Evolutionary conservation across 2,888 invertebrate species (phyloP), one percentile per base, ranked within the genome.

Genomic region (Gastrophysa polygoni): DNA sequence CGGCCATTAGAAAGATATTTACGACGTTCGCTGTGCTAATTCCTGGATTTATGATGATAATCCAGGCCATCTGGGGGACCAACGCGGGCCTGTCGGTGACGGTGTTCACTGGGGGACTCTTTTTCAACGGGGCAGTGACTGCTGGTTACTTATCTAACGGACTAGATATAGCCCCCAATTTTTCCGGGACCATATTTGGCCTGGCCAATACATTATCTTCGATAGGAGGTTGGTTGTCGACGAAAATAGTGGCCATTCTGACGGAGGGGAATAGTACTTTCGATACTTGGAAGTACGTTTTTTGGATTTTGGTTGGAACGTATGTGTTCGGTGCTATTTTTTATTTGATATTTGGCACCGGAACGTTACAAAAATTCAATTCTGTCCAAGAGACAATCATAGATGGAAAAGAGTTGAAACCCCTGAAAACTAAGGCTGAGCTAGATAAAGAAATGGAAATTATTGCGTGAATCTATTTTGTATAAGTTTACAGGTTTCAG

Each of bases 151-250:
- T 93, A 24, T 91, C 93, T 66, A 94, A 94, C 76, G 93, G 92
- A 10, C 83, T 95, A 20, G 94, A 95, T 73, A 93, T 95, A 72
- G 93, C 94, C 1, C 94, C 94, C 0, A 93, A 93, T 79, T 95
- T 92, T 77, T 92, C 93, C 60, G 92, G 95, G 0, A 94, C 94
- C 1, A 93, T 95, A 67, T 93, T 94, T 79, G 94, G 94, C 38
- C 83, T 95, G 83, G 93, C 93, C n/a, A 94, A 94, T 76, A 92
- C 93, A 0, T 80, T 93, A 58, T 92, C 93, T 0, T 93, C 93
- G 0, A 84, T 92, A 55, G 92, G 93, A 6, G 94, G 94, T 0
- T 93, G 90, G 83, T 78, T 94, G 0, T 93, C 93, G 7, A 89
- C 92, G 0, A 88, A 88, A 81, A 91, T 93, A 86, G 93, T 93